phyloP scores from a whole-genome alignment of 30 jellyfish, hydroid and myxozoan genomes.

The Aurelia aurita region DNA sequence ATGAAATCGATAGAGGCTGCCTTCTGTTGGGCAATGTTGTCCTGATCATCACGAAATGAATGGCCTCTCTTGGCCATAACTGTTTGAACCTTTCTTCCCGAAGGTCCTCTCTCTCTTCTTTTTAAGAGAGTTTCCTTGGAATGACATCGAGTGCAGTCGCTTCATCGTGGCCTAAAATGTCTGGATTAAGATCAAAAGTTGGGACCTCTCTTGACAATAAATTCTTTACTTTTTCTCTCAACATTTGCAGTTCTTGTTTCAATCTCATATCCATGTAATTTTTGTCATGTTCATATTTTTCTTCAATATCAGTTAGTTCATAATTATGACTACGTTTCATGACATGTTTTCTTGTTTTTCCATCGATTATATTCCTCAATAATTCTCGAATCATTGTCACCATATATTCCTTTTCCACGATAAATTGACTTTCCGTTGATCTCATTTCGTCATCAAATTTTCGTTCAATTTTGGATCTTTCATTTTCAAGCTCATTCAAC shows the following conservation, averaged over 20 bases:
- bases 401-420: constrained; percentile 71
- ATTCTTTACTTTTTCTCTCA: constrained; percentile 51
- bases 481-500: constrained; percentile 50
- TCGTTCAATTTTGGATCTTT: constrained; percentile 35
- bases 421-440: constrained; percentile 34
- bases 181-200: background rate
- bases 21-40: no score
- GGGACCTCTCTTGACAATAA: constrained; percentile 17
- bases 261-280: constrained; percentile 32
- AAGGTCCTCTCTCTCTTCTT: no score
- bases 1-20: no score
- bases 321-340: constrained; percentile 48
- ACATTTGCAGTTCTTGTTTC: constrained; percentile 37
- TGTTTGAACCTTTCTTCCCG: no score
- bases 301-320: constrained; percentile 66
- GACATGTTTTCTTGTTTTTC: constrained; percentile 49
- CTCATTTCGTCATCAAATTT: constrained; percentile 55
- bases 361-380: constrained; percentile 56
- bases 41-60: no score
- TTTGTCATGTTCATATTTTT: constrained; percentile 54
- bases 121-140: constrained; percentile 45
- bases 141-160: constrained; percentile 38
- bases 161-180: background rate
- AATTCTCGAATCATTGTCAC: constrained; percentile 75
- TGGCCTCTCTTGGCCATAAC: no score